Conservation (phyloP, 2,113 vertebrate species). For the Alectura lathami region DNA sequence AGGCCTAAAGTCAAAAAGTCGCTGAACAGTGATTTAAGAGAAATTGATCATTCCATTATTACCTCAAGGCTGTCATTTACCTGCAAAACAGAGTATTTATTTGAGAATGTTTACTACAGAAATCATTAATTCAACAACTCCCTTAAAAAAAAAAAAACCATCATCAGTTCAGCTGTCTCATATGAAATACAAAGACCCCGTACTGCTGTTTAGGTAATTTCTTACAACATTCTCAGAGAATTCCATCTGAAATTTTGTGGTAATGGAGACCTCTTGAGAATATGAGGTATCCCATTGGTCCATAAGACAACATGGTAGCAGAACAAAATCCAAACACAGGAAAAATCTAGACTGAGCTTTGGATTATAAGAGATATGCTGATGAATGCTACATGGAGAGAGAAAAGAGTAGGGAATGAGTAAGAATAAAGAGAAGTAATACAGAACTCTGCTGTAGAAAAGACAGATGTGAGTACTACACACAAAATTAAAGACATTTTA, state of each 20-base stretch:
- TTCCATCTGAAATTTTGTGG: neutral
- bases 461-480: neutral
- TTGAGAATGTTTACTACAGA: neutral
- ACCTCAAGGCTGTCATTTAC: neutral
- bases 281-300: neutral
- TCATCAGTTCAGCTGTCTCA: neutral
- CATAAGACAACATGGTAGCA: neutral
- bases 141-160: neutral
- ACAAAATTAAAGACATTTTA: neutral
- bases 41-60: neutral
- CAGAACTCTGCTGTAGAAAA: neutral
- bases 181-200: neutral
- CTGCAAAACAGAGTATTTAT: neutral
- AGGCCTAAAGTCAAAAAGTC: neutral
- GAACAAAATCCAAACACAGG: neutral
- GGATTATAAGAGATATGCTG: neutral
- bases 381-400: fast-evolving
- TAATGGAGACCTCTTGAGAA: neutral
- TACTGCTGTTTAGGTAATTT: neutral
- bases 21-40: neutral
- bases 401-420: neutral
- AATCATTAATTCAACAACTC: neutral
- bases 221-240: neutral
- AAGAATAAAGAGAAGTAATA: neutral
- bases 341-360: neutral